Percentiles rank a stretch among this genome's conserved stretches.
Evolutionary conservation across 1,140 invertebrate species (phyloP).

Genomic region (Saccostrea echinata): DNA sequence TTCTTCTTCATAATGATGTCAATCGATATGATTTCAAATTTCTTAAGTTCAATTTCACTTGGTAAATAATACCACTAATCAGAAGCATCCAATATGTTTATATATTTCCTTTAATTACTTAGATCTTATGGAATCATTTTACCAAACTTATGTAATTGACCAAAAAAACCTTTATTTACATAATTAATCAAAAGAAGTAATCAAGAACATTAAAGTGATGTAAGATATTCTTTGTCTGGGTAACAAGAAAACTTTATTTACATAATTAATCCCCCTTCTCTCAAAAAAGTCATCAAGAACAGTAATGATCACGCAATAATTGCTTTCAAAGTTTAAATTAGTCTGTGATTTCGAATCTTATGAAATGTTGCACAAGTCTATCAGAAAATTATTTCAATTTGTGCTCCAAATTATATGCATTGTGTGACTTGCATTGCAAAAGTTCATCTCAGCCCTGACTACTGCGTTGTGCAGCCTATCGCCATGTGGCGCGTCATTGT

Average conservation of each 20-base stretch:
- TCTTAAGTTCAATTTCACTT: no score
- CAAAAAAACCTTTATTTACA: not conserved
- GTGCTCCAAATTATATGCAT: not conserved
- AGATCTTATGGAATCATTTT: no score
- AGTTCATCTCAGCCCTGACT: not conserved
- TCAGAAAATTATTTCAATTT: not conserved
- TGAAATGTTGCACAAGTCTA: not conserved
- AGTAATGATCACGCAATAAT: not conserved
- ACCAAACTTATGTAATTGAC: no score
- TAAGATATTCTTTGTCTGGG: no score
- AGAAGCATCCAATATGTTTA: no score
- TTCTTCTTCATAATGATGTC: no score
- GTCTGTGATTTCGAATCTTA: not conserved
- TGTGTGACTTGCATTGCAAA: not conserved
- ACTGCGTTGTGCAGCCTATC: not conserved
- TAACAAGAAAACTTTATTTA: not conserved
- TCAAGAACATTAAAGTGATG: not conserved
- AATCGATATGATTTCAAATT: no score
- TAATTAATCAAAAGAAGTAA: conserved; percentile 11
- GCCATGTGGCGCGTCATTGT: not conserved
- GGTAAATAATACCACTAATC: no score
- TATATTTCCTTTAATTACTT: no score
- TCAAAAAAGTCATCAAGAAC: not conserved
- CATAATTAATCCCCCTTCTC: not conserved
- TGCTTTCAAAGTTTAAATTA: not conserved